A percentile compares a stretch with the other conserved stretches of the same genome.
phyloP scores from a whole-genome alignment of 1,140 invertebrate genomes.

The Chironomus striatipennis region DNA sequence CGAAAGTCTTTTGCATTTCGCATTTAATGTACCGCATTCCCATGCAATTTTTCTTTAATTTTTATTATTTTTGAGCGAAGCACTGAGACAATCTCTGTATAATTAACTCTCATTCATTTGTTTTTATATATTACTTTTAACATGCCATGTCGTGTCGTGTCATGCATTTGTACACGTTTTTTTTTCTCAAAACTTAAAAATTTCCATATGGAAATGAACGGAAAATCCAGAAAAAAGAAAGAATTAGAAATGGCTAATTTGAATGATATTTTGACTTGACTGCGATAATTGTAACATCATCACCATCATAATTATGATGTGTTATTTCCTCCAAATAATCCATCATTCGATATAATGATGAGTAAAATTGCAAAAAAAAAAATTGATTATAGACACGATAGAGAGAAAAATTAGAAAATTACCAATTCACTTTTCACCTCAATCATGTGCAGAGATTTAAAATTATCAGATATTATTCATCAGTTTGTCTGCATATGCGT shows the following conservation, averaged over 20 bases:
- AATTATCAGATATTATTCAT: no score
- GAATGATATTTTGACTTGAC: background rate
- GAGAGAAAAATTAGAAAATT: no score
- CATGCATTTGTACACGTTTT: background rate
- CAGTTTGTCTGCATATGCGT: no score
- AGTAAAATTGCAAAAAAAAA: no score
- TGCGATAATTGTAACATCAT: background rate
- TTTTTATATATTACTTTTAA: no score
- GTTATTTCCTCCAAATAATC: background rate
- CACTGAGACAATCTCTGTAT: background rate
- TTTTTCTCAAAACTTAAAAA: background rate
- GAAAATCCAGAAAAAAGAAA: background rate
- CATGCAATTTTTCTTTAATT: background rate
- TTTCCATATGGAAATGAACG: background rate
- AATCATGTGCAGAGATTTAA: background rate
- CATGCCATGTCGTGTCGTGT: background rate
- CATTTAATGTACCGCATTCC: background rate
- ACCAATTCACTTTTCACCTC: background rate
- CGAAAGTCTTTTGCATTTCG: constrained; percentile 16
- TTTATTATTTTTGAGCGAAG: background rate
- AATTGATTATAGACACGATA: no score
- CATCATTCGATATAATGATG: background rate
- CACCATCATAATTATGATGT: background rate
- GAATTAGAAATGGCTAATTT: constrained; percentile 1
- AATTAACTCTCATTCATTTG: no score